Evolutionary conservation across 2,113 vertebrate genomes (phyloP), one percentile per base, ranked within the genome.

Genomic region (Corythornis cristatus): DNA sequence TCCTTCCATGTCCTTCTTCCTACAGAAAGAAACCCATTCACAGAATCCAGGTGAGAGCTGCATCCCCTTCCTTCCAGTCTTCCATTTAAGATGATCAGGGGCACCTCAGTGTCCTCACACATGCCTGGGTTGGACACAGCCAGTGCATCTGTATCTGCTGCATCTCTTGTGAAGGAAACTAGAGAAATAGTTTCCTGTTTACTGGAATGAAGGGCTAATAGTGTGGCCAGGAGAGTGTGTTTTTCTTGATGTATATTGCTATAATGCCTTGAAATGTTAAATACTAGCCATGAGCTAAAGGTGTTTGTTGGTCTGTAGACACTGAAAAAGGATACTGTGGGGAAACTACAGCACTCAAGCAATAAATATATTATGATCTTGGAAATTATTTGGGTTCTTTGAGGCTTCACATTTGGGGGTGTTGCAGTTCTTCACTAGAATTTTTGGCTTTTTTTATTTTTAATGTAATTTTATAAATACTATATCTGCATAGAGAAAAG

Each of bases 141-240:
- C n/a, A 29, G 7, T 8, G 11, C 8, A 9, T 9, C 48, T 74
- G 2, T 14, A 46, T 26, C 29, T 75, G 5, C 1, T 54, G 10
- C 33, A 22, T 12, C 3, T 81, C 8, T 73, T 48, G 4, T n/a
- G 22, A 75, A 56, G n/a, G 5, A 54, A 61, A 71, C 18, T 13
- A 53, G 7, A 11, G 22, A 74, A 71, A 54, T 61, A 50, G 25
- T 40, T 51, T 65, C 31, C 42, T 15, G 2, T 72, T 87, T 0
- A 0, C 20, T 14, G 29, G 31, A 67, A 48, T 0, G 3, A 51
- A 54, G 8, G 2, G 22, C 2, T 56, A 23, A 22, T 37, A 22
- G 26, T 22, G 35, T 15, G 25, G 15, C 40, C 9, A 37, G 42
- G 4, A 8, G 17, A 71, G 15, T n/a, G 14, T 6, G 6, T 42